Evolutionary conservation across 2,888 invertebrate species (phyloP), one percentile per base, ranked within the genome.

Genomic region (Sinhomidia bicolor): DNA sequence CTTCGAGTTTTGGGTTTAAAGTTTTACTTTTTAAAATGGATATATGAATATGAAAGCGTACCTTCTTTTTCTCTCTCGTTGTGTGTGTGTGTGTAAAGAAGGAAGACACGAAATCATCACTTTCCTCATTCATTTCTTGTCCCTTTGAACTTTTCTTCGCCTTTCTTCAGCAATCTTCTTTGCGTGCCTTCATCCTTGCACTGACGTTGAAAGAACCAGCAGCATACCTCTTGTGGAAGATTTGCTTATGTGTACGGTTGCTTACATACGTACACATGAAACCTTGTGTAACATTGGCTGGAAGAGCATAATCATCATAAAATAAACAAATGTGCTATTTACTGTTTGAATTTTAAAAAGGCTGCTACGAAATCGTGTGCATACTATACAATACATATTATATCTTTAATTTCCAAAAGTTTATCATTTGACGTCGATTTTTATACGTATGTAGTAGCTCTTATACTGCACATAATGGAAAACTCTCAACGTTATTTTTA

Each of bases 291-390:
- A 14, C 14, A 26, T 76, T 51, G 29, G 51, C 17, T 54, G 74
- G 74, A 47, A 23, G 17, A 14, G 41, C 29, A 6, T n/a, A n/a
- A n/a, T 36, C 12, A 41, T 60, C 79, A 79, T 60, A 79, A 79
- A 60, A 36, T 41, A 79, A 79, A 79, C 60, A 84, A 84, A 84
- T 84, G 84, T 36, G n/a, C 23, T 44, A 62, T 84, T 84, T 84
- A 60, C 84, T 20, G 20, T 26, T 17, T 9, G 84, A 84, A 84
- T 84, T 84, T 84, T 84, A 84, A 84, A 74, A 60, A 60, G 36
- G 51, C 29, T 76, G 17, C 4, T 57, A 5, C 6, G 2, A 54
- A 17, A 17, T 17, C 51, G 17, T 17, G 14, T 47, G 47, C n/a
- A 47, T 7, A 47, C 5, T 47, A 12, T n/a, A 2, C 47, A 3